These are phyloP conservation scores for Dendrocopos noguchii DNA, from an alignment of 2,113 vertebrate species.

Conservation along the genomic window DNA sequence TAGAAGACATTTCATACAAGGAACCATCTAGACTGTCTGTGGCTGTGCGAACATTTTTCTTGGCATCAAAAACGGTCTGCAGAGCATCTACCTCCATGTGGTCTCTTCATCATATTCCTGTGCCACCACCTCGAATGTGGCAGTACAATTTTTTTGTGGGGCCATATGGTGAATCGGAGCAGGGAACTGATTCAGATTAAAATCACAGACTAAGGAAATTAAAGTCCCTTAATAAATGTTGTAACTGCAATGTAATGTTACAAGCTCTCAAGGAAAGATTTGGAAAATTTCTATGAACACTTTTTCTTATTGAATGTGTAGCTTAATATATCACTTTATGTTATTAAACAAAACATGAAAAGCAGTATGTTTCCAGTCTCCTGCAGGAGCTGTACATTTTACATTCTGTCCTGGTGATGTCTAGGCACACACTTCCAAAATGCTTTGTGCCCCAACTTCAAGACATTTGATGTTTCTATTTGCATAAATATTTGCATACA, in stretches of 20 bases:
- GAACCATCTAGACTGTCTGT: background rate
- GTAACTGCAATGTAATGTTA: constrained; percentile 11
- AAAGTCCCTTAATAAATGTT: constrained; percentile 41
- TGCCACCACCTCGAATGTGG: background rate
- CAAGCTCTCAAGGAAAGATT: constrained; percentile 12
- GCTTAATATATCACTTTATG: background rate
- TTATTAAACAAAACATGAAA: constrained; percentile 38
- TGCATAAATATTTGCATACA: background rate
- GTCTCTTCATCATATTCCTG: background rate
- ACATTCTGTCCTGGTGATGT: background rate
- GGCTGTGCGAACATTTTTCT: background rate
- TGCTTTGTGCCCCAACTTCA: rapidly evolving
- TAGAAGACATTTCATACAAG: background rate
- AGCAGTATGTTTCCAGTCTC: background rate
- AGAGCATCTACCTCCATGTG: constrained; percentile 1
- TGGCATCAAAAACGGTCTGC: background rate
- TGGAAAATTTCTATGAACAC: constrained; percentile 39
- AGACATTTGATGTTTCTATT: background rate
- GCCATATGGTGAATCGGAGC: background rate
- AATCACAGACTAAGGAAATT: constrained; percentile 58
- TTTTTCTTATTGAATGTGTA: constrained; percentile 39
- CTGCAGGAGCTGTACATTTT: background rate
- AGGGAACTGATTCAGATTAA: constrained; percentile 34
- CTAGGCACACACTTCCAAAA: background rate
- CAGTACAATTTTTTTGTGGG: background rate